These are phyloP conservation scores for Amia ocellicauda DNA, from an alignment of 2,113 vertebrate species.

Conservation along the genomic window DNA sequence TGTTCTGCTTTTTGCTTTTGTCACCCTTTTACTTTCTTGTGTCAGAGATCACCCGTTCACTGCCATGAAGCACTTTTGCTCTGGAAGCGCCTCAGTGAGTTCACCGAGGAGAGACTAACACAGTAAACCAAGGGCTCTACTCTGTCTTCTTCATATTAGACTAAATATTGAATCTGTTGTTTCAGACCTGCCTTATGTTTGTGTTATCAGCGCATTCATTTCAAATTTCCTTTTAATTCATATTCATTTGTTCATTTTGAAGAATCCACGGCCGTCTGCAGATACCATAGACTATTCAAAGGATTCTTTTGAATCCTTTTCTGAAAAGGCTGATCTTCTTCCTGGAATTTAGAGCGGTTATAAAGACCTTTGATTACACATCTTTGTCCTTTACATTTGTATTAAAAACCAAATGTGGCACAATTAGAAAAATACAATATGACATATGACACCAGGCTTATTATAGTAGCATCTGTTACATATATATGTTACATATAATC, in stretches of 20 bases:
- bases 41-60: no score
- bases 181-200: background rate
- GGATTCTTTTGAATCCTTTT: slow-evolving; percentile 50
- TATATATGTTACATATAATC: no score
- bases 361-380: slow-evolving; percentile 28
- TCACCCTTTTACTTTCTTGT: no score
- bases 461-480: no score
- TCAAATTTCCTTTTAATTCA: background rate
- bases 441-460: no score
- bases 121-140: no score
- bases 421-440: background rate
- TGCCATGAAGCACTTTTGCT: no score
- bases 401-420: background rate
- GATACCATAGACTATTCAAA: slow-evolving; percentile 17
- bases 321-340: slow-evolving; percentile 17
- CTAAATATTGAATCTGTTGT: background rate
- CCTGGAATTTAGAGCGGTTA: no score
- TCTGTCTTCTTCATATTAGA: no score
- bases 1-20: no score
- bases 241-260: background rate
- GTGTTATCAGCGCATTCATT: background rate
- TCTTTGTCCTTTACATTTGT: slow-evolving; percentile 6
- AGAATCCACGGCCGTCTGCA: background rate
- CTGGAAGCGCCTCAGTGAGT: no score
- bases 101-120: no score